Evolutionary conservation across 2,113 vertebrate genomes (phyloP).

Genomic region (Eonycteris spelaea): DNA sequence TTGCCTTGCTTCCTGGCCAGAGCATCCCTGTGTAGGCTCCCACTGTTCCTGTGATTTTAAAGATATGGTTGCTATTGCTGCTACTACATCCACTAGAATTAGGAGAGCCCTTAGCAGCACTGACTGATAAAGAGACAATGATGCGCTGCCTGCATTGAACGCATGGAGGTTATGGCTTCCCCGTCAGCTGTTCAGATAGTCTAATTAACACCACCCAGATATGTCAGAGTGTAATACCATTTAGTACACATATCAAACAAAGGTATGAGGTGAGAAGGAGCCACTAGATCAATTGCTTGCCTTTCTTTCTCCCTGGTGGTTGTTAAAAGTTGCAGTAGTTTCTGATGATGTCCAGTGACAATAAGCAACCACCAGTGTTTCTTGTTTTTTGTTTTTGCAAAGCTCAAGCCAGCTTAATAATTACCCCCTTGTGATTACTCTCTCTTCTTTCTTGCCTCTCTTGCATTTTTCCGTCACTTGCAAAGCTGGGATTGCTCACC

Average conservation of each 20-base stretch:
- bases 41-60: neutral
- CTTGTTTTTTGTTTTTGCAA: neutral
- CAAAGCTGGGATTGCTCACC: neutral
- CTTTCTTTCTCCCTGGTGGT: neutral
- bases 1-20: neutral
- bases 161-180: too few species aligned
- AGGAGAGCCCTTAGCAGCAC: neutral
- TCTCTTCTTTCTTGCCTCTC: neutral
- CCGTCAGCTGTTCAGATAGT: neutral
- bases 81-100: neutral
- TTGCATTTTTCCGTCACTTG: neutral
- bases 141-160: neutral
- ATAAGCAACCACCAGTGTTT: neutral
- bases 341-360: neutral
- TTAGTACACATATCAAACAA: neutral
- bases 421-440: neutral
- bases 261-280: neutral
- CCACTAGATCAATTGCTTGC: neutral
- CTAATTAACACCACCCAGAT: neutral
- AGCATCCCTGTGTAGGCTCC: neutral
- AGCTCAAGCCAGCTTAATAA: neutral
- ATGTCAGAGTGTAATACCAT: too few species aligned
- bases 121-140: neutral
- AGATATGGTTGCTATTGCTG: neutral
- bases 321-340: neutral